Base-by-base conservation (phyloP, 2,888 invertebrate genomes). In the Seira ritae region DNA sequence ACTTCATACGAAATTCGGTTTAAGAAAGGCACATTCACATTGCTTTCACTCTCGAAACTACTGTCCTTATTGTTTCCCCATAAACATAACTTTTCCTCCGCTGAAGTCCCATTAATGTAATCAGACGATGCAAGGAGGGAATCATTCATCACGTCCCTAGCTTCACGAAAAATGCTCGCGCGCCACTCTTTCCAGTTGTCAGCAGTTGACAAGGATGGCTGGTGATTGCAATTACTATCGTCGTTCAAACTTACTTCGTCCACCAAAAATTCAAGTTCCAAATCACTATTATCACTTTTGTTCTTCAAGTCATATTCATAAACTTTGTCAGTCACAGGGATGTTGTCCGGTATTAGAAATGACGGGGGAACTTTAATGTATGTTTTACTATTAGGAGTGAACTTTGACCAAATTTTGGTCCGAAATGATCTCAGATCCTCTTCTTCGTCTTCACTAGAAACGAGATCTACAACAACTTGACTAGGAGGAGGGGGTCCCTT, bases 111-210 rank as follows among this genome's bases (percentile, higher is more conserved):
- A n/a, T 75, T 75, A 8, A 72, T 77, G 24, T 65, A 73, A 0
- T 74, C 77, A 0, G 78, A 62, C 6, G 60, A 60, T 0, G 76
- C 86, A 0, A 88, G 74, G 1, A 88, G 50, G 19, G 88, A 88
- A 31, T 81, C 81, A 31, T 85, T 84, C 68, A 88, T 74, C 1
- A 84, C 80, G 37, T 85, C 80, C 23, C 72, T 75, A 2, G 85
- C 86, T 46, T 86, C 85, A 65, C 73, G 68, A 19, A 85, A 69
- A 2, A 75, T 55, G 20, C 74, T 75, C 19, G 82, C 73, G 62
- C 86, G 71, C 88, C 88, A 88, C 6, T 87, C 85, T 37, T 84
- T 84, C 88, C 88, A 88, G n/a, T 72, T 72, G 37, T 83, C 76
- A 8, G 68, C 66, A 1, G 37, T 20, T 12, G 46, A 15, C n/a